Evolutionary conservation across 2,113 vertebrate species (phyloP), one percentile per base, ranked within the genome.

Genomic region (Rynchops niger): DNA sequence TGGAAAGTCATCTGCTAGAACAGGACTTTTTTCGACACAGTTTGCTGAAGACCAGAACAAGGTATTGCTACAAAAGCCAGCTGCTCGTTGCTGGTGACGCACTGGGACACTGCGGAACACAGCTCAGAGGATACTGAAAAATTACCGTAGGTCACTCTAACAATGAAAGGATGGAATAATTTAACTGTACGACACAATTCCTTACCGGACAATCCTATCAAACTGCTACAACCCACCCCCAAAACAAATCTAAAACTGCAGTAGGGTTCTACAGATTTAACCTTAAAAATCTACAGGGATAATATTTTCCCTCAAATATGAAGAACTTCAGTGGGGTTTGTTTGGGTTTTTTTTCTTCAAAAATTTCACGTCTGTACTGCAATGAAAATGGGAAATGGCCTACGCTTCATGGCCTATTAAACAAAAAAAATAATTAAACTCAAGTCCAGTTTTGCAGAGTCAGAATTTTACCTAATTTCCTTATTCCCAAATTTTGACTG

Each of bases 141-240:
- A 65, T 30, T 53, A 69, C 45, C 76, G 14, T 3, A 45, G 25
- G 71, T 73, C 63, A 59, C 29, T 36, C 34, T 2, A 73, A 50
- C 38, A 55, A 59, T 18, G 17, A 76, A 45, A 80, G 55, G 27
- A 66, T 12, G 11, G 59, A 71, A 79, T 42, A 59, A 47, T 59
- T 42, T 50, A 58, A 55, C 14, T n/a, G 15, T 11, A 36, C 7
- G 12, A 36, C 12, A 49, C 8, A 62, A 86, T 15, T 74, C 49
- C 58, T 82, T 70, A n/a, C 32, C 42, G 61, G 36, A 65, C 10
- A 73, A 42, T 67, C 9, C 13, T 49, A 30, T 62, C 49, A 49
- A 82, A 53, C 19, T 40, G 15, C 9, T 38, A 59, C 2, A 43
- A 36, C 3, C 4, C 0, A 12, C 15, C 22, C 5, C 4, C 5